Evolutionary conservation across 30 jellyfish, hydroid and myxozoan genomes (phyloP).

Genomic region (Hydractinia echinata): DNA sequence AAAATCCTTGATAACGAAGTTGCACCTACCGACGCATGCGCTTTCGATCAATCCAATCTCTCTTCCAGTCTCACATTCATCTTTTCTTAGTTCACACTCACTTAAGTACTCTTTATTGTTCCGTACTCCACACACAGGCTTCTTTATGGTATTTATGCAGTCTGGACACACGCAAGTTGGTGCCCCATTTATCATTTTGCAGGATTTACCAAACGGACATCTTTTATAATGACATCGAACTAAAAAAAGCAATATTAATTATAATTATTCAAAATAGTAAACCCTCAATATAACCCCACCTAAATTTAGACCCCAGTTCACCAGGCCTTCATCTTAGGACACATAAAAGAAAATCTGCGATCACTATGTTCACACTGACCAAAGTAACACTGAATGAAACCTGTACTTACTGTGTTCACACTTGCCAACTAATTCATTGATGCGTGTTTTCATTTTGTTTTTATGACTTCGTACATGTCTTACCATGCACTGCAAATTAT

Average conservation of each 20-base stretch:
- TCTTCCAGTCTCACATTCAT: conserved; percentile 62
- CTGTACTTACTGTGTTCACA: conserved; percentile 68
- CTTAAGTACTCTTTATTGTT: conserved; percentile 48
- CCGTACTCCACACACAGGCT: conserved; percentile 78
- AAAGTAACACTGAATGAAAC: neutral
- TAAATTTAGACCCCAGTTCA: neutral
- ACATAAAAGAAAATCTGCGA: neutral
- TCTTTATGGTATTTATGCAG: conserved; percentile 41
- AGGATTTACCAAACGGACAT: conserved; percentile 69
- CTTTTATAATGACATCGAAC: conserved; percentile 45
- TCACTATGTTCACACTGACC: neutral
- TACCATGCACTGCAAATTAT: conserved; percentile 52
- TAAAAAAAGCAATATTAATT: neutral
- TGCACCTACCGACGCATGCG: conserved; percentile 60
- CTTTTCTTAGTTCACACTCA: conserved; percentile 78
- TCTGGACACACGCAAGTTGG: conserved; percentile 63
- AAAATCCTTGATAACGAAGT: neutral
- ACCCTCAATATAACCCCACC: no score
- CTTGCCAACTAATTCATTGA: conserved; percentile 49
- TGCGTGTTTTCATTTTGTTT: conserved; percentile 37
- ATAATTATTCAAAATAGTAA: no score
- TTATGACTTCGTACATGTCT: conserved; percentile 36
- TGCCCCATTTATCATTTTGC: conserved; percentile 40
- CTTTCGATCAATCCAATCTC: conserved; percentile 51
- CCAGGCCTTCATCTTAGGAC: neutral